phyloP scores from a whole-genome alignment of 1,140 invertebrate species.

The Lanistes nyassanus region DNA sequence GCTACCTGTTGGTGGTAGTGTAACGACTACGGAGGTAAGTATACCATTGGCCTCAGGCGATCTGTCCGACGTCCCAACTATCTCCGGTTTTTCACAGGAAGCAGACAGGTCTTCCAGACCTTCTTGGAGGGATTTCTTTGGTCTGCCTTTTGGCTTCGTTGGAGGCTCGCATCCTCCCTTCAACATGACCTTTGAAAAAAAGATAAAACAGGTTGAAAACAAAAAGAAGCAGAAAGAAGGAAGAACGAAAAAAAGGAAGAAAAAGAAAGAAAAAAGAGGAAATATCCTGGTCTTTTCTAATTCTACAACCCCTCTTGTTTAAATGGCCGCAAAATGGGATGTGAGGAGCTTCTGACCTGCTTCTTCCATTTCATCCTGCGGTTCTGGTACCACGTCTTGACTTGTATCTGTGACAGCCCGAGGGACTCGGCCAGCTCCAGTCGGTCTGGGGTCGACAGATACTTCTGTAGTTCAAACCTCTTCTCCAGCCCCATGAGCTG shows the following conservation, averaged over 20 bases:
- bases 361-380: conserved; percentile 68
- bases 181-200: conserved; percentile 61
- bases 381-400: conserved; percentile 71
- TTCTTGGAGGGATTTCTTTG: conserved; percentile 58
- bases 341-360: conserved; percentile 43
- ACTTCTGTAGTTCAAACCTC: conserved; percentile 94
- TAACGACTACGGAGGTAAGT: neutral
- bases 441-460: conserved; percentile 95
- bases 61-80: neutral
- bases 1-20: too few species aligned
- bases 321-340: neutral
- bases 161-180: conserved; percentile 65
- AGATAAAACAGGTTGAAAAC: neutral
- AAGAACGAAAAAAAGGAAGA: conserved; percentile 1
- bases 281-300: neutral
- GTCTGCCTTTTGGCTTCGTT: conserved; percentile 68
- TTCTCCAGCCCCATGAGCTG: conserved; percentile 77
- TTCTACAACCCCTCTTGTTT: neutral
- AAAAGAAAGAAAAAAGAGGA: conserved; percentile 11
- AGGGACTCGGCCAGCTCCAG: conserved; percentile 92
- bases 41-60: too few species aligned
- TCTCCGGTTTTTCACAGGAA: neutral
- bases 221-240: conserved; percentile 23
- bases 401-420: conserved; percentile 95
- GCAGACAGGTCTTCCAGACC: conserved; percentile 12